Evolutionary conservation across 2,888 invertebrate genomes (phyloP).

Genomic region (Lycaena phlaeas): DNA sequence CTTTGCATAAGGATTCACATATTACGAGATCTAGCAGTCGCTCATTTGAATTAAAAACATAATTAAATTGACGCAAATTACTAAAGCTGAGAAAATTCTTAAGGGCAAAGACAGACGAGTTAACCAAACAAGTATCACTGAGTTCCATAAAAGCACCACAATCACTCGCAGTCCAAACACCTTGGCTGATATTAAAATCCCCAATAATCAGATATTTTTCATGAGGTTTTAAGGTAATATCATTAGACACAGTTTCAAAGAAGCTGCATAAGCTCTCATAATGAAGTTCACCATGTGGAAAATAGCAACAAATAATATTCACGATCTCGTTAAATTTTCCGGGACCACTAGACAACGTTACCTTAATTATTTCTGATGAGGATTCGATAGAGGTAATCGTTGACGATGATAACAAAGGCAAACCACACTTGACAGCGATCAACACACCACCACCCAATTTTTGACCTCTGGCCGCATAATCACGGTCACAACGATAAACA

Average conservation of each 20-base stretch:
- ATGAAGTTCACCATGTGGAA: not conserved
- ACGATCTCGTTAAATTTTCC: not conserved
- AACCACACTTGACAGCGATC: not conserved
- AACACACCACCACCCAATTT: not conserved
- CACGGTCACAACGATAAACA: slow-evolving; percentile 3
- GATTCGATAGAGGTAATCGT: not conserved
- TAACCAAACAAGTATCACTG: not conserved
- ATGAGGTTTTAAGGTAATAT: not conserved
- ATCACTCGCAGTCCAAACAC: not conserved
- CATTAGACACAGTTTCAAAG: slow-evolving; percentile 3
- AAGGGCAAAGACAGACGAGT: not conserved
- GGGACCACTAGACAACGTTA: not conserved
- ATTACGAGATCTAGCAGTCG: not conserved
- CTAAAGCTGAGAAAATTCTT: slow-evolving; percentile 1
- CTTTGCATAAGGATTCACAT: not conserved
- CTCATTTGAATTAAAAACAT: not conserved
- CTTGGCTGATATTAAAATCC: slow-evolving; percentile 2
- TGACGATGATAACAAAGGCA: not conserved
- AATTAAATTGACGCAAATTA: slow-evolving; percentile 4
- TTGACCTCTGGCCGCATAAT: not conserved
- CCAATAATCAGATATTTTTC: slow-evolving; percentile 1
- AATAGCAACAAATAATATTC: slow-evolving; percentile 1
- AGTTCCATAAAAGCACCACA: not conserved
- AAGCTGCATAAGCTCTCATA: not conserved
- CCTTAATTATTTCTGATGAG: not conserved